phyloP scores from a whole-genome alignment of 1,140 invertebrate genomes.

The Drosophila pseudoananassae region DNA sequence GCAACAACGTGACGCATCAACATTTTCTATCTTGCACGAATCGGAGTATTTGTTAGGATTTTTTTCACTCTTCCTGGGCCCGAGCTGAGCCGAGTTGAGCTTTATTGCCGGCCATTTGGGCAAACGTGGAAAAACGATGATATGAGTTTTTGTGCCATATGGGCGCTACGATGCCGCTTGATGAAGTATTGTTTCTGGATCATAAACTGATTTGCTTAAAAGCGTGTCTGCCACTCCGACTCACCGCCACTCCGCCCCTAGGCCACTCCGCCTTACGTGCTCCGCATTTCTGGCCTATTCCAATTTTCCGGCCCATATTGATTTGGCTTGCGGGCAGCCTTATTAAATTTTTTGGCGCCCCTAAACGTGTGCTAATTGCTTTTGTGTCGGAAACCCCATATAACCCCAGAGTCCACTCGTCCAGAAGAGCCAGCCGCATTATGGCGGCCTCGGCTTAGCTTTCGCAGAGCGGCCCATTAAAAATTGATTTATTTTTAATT shows the following conservation, averaged over 20 bases:
- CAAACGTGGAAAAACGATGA: slow-evolving; percentile 36
- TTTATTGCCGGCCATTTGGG: slow-evolving; percentile 58
- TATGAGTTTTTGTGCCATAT: slow-evolving; percentile 1
- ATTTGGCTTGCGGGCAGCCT: slow-evolving; percentile 24
- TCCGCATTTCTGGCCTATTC: slow-evolving; percentile 40
- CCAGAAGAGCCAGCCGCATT: slow-evolving; percentile 38
- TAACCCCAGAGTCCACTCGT: slow-evolving; percentile 30
- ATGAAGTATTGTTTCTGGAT: slow-evolving; percentile 80
- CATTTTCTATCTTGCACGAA: slow-evolving; percentile 22
- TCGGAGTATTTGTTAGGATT: slow-evolving; percentile 11
- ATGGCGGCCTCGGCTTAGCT: slow-evolving; percentile 28
- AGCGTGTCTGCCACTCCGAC: slow-evolving; percentile 47
- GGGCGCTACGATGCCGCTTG: slow-evolving; percentile 43
- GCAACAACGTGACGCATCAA: slow-evolving; percentile 70
- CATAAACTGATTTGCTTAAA: slow-evolving; percentile 78
- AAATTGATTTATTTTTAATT: slow-evolving; percentile 83
- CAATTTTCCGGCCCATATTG: slow-evolving; percentile 2
- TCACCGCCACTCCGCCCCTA: neutral
- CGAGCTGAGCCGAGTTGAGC: slow-evolving; percentile 46
- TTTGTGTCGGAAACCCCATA: slow-evolving; percentile 46
- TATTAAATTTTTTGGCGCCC: slow-evolving; percentile 53
- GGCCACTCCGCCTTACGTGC: slow-evolving; percentile 55
- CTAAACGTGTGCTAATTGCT: slow-evolving; percentile 69
- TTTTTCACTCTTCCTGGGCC: slow-evolving; percentile 32
- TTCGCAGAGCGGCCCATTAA: slow-evolving; percentile 60